phyloP scores from a whole-genome alignment of 2,113 vertebrate genomes.

The Atrichornis clamosus region DNA sequence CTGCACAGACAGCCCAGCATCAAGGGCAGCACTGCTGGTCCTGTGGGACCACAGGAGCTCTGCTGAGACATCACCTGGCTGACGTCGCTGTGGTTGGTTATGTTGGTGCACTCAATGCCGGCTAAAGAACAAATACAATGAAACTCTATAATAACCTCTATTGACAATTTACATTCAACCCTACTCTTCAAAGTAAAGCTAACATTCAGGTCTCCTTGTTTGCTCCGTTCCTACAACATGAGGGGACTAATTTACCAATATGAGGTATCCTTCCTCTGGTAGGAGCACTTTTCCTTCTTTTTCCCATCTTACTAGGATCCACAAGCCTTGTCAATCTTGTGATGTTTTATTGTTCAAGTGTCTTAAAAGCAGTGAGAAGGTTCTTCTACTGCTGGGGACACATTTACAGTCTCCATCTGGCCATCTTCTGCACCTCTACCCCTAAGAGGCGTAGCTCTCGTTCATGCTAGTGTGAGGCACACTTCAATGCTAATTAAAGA shows the following conservation, averaged over 20 bases:
- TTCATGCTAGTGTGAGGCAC: not conserved
- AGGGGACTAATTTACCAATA: not conserved
- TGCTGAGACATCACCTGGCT: not conserved
- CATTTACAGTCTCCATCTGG: not conserved
- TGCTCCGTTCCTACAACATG: not conserved
- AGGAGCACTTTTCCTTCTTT: not conserved
- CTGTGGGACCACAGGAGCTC: not conserved
- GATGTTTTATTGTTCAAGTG: not conserved
- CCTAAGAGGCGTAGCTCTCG: not conserved
- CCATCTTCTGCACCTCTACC: not conserved
- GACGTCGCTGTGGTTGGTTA: not conserved
- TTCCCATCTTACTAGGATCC: not conserved
- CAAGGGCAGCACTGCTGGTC: not conserved
- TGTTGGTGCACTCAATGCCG: not conserved
- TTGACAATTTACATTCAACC: not conserved
- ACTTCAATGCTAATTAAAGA: slow-evolving; percentile 26
- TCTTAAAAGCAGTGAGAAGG: not conserved
- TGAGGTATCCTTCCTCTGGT: not conserved
- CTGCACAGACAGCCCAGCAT: not conserved
- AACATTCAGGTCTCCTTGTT: not conserved
- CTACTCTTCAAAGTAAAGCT: not conserved
- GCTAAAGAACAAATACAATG: not conserved
- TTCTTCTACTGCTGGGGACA: not conserved
- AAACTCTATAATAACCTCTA: not conserved
- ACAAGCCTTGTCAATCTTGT: not conserved